Base-by-base conservation (phyloP, 2,888 invertebrate genomes). In the Ctenicera cuprea region DNA sequence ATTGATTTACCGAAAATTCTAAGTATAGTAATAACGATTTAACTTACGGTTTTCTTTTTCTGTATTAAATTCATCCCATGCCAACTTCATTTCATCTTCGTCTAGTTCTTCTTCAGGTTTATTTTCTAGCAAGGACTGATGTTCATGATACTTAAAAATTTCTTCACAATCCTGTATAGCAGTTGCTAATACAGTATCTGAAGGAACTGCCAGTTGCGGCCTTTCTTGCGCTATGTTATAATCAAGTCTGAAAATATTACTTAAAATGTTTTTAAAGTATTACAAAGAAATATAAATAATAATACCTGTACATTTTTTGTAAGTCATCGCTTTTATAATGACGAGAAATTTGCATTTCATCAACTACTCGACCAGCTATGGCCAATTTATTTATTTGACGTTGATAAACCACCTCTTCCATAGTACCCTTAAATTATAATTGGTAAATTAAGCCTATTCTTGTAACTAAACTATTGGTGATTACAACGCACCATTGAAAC, bases 321-420 rank as follows among this genome's bases (percentile, higher is more conserved):
- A 97, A 90, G 83, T 97, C 96, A 8, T 92, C 90, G 85, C 92
- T 91, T 79, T 92, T 94, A 88, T 96, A 97, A 86, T 97, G 97
- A 1, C 97, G 88, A 82, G 94, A 94, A 77, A 97, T 94, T 87
- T 96, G 96, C 79, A 94, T 94, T 84, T 95, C 95, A 86, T 97
- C 97, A 0, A 97, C 92, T 0, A 97, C 97, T 73, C 97, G 91
- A 82, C 93, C 93, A 20, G 96, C 92, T 78, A 96, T 90, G 0
- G 96, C 95, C 83, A 95, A 92, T 86, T 97, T 97, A 1, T 94
- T 94, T 50, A 97, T 94, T 73, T 95, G 94, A 0, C 96, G 90
- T 80, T 96, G 94, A 86, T 97, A 97, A 59, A 96, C 94, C 84
- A 94, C 94, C 86, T 97, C 96, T 84, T 97, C 97, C 95, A 97